Conservation (phyloP, 2,888 invertebrate genomes). For the Ectobius pallidus region DNA sequence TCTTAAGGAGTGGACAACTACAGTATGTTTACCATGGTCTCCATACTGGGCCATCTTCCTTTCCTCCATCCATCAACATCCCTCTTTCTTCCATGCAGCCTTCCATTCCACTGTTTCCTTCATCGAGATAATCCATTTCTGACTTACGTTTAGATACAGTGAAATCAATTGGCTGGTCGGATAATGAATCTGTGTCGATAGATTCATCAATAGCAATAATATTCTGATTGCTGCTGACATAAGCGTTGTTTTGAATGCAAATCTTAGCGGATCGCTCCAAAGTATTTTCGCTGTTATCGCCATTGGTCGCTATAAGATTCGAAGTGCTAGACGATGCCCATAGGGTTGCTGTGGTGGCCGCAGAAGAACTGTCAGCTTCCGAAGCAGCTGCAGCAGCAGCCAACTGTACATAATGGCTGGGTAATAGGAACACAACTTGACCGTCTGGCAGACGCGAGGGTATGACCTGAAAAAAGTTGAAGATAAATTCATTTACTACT, state of each 20-base stretch:
- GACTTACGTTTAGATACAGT: conserved; percentile 32
- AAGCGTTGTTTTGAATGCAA: background rate
- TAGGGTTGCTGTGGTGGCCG: conserved; percentile 4
- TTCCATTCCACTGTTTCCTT: conserved; percentile 7
- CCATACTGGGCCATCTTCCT: conserved; percentile 41
- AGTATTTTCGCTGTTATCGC: background rate
- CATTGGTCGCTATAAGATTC: conserved; percentile 3
- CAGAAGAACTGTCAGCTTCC: background rate
- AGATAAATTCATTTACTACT: too few species aligned
- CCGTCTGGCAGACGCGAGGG: conserved; percentile 64
- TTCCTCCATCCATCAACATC: background rate
- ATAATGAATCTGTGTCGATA: conserved; percentile 2
- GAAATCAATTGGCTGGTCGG: conserved; percentile 41
- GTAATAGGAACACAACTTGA: conserved; percentile 65
- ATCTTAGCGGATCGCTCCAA: background rate
- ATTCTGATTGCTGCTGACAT: too few species aligned
- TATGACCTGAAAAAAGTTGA: conserved; percentile 54
- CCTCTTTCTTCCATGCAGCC: background rate
- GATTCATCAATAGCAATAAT: background rate
- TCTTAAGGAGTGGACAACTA: too few species aligned
- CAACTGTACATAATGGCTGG: conserved; percentile 66
- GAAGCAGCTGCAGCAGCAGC: conserved; percentile 56
- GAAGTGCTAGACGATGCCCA: background rate
- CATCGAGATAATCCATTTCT: background rate
- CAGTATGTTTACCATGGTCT: conserved; percentile 38